Evolutionary conservation across 2,888 invertebrate genomes (phyloP), one percentile per base, ranked within the genome.

Genomic region (Drosophila antonietae): DNA sequence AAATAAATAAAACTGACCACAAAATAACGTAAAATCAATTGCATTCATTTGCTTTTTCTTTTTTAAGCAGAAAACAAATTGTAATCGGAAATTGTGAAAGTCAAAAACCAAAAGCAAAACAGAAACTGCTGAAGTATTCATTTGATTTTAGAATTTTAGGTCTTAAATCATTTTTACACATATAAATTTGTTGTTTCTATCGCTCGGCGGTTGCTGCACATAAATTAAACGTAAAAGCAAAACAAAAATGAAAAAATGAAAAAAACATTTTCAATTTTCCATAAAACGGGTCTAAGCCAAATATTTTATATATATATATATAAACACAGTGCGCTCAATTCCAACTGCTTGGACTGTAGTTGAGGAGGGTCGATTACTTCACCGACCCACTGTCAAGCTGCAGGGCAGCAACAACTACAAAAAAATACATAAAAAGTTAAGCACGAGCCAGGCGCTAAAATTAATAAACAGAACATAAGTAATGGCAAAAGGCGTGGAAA

Each of bases 391-490:
- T 77, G 77, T 74, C 67, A 77, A 70, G 64, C 52, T 58, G 71
- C 53, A 15, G 44, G 49, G 33, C 3, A 46, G 2, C 7, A 46
- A 15, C 2, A 15, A 33, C 33, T 2, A 28, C 28, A 15, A 37
- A 49, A n/a, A 55, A 46, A 56, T 63, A 74, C 14, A 47, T 49
- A 75, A 70, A 52, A 75, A 63, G 55, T 59, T 59, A 43, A 66
- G 49, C 61, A 68, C 46, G 58, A 57, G 35, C 62, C 65, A 62
- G 55, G 52, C 73, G 55, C 64, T 49, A 52, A 78, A 78, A 78
- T 78, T 78, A 78, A 78, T 78, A 78, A 75, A 71, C 78, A 72
- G 62, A 64, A 68, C 68, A 71, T 76, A 75, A 78, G 70, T 66
- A 78, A 67, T 64, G 59, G 55, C 66, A 75, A 71, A 71, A 68